Conservation (phyloP, 2,888 invertebrate species). For the Machimus rusticus region DNA sequence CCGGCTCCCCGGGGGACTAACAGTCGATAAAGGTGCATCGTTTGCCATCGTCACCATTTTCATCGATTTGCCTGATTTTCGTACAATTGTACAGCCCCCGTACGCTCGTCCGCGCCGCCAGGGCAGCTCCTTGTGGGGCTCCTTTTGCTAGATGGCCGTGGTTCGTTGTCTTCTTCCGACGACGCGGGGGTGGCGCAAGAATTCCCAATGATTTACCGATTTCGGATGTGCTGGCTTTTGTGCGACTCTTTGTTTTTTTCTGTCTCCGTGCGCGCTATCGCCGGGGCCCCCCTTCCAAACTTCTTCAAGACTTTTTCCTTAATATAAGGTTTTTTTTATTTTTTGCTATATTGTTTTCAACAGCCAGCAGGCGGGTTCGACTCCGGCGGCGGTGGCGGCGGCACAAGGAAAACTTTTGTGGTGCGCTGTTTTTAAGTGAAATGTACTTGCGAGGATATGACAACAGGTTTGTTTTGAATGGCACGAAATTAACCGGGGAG, state of each 20-base stretch:
- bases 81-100: neutral
- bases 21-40: slow-evolving; percentile 19
- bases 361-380: neutral
- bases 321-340: neutral
- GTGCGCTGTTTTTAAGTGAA: neutral
- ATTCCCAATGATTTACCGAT: slow-evolving; percentile 3
- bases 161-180: neutral
- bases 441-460: neutral
- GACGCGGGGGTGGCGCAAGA: neutral
- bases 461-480: slow-evolving; percentile 24
- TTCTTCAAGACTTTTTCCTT: neutral
- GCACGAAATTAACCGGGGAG: neutral
- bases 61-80: slow-evolving; percentile 2
- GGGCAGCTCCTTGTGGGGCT: neutral
- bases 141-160: neutral
- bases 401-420: neutral
- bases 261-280: neutral
- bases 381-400: neutral
- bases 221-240: neutral
- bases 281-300: neutral
- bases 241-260: neutral
- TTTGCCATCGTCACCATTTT: neutral
- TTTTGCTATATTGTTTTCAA: neutral
- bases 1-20: neutral
- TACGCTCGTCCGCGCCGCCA: neutral